phyloP scores from a whole-genome alignment of 2,888 invertebrate genomes.

The Oscheius sp. region DNA sequence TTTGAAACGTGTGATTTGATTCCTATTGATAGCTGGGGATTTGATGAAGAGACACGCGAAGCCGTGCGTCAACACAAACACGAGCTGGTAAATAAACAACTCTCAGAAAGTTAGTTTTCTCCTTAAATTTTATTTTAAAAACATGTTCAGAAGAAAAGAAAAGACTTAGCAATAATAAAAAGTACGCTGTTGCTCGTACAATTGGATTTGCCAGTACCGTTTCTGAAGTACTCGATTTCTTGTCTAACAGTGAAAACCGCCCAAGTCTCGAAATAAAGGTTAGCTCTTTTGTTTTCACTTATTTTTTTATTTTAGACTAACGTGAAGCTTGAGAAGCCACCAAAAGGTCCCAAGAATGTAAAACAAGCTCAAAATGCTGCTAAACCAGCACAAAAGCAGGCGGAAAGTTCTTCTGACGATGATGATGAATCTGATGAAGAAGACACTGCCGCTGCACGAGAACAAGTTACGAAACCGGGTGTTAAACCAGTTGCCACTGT shows the following conservation, averaged over 20 bases:
- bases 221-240: slow-evolving; percentile 53
- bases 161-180: slow-evolving; percentile 45
- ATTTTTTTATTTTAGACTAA: background rate
- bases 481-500: slow-evolving; percentile 32
- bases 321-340: slow-evolving; percentile 33
- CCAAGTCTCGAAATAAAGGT: slow-evolving; percentile 42
- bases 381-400: slow-evolving; percentile 28
- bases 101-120: slow-evolving; percentile 53
- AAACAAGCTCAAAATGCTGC: slow-evolving; percentile 27
- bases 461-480: background rate
- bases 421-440: slow-evolving; percentile 29
- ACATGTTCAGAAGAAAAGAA: slow-evolving; percentile 47
- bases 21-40: slow-evolving; percentile 60
- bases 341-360: slow-evolving; percentile 27
- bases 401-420: slow-evolving; percentile 24
- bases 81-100: slow-evolving; percentile 54
- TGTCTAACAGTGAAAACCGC: slow-evolving; percentile 39
- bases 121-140: background rate
- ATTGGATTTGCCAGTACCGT: slow-evolving; percentile 57
- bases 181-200: slow-evolving; percentile 54
- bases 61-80: slow-evolving; percentile 57
- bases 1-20: slow-evolving; percentile 53
- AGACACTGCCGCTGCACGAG: background rate
- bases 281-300: background rate
- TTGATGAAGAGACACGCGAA: slow-evolving; percentile 59